A percentile compares a stretch with the other conserved stretches of the same genome.
Evolutionary conservation across 1,140 invertebrate species (phyloP).

Genomic region (Cyphomyrmex costatus): DNA sequence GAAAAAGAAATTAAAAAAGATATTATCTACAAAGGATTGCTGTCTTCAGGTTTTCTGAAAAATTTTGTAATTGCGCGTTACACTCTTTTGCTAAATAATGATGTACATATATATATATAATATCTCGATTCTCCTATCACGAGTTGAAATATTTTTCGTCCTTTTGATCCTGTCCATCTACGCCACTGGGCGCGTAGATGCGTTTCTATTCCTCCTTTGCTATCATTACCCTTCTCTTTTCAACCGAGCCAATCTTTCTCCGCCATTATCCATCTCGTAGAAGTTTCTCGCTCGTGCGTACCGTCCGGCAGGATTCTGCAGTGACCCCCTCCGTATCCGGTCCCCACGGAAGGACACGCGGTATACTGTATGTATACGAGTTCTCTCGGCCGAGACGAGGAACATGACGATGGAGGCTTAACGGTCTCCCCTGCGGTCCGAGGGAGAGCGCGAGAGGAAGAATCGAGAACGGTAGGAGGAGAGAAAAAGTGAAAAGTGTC

Average conservation of each 20-base stretch:
- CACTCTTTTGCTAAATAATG: background rate
- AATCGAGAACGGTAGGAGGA: constrained; percentile 28
- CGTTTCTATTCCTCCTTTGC: background rate
- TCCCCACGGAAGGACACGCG: constrained; percentile 54
- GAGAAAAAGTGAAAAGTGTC: constrained; percentile 58
- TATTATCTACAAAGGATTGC: background rate
- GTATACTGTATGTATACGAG: background rate
- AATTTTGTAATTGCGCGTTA: background rate
- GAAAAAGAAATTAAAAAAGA: background rate
- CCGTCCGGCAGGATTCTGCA: constrained; percentile 3
- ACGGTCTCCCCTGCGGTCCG: constrained; percentile 78
- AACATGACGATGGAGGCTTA: constrained; percentile 43
- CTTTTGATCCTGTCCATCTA: constrained; percentile 24
- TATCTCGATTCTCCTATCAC: background rate
- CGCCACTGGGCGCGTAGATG: constrained; percentile 50
- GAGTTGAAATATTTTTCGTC: background rate
- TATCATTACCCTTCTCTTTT: background rate
- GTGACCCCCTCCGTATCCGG: constrained; percentile 56
- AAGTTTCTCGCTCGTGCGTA: constrained; percentile 64
- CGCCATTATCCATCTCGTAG: background rate
- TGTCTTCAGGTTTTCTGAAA: background rate
- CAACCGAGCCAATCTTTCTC: background rate
- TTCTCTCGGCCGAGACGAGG: constrained; percentile 62
- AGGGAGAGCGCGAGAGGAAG: constrained; percentile 71
- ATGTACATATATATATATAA: too few relatives aligned